phyloP scores from a whole-genome alignment of 92 coral and sea anemone genomes.

The Bergia puertoricense region DNA sequence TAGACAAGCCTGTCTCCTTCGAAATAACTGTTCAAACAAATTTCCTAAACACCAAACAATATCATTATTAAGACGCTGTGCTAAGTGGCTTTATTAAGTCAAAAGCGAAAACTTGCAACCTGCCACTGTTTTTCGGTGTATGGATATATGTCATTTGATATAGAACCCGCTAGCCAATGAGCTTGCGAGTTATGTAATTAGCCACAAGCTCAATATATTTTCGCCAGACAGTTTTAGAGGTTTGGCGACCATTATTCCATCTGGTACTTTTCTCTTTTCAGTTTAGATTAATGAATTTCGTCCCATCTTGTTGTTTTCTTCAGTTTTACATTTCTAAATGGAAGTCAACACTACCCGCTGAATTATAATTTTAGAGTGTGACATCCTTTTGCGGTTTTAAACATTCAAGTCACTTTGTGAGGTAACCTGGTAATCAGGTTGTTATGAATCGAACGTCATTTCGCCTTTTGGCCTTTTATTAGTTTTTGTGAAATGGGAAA shows the following conservation, averaged over 20 bases:
- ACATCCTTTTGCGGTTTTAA: background rate
- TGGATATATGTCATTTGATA: background rate
- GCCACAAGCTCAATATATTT: conserved; percentile 2
- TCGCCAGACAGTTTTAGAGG: background rate
- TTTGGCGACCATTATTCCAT: conserved; percentile 9
- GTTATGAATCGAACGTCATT: too few species aligned
- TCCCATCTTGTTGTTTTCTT: background rate
- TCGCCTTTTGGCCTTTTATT: too few species aligned
- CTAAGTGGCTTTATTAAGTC: conserved; percentile 22
- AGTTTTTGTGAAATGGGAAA: too few species aligned
- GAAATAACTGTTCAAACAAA: background rate
- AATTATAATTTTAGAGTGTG: background rate
- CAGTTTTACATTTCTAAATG: background rate
- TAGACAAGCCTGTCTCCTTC: background rate
- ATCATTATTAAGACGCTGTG: background rate
- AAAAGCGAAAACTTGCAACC: background rate
- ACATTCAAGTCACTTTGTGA: background rate
- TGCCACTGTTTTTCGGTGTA: background rate
- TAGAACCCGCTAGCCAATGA: conserved; percentile 15
- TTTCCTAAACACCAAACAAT: background rate
- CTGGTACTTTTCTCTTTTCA: background rate
- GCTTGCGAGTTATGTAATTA: background rate
- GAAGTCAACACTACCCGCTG: background rate
- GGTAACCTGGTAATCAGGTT: background rate
- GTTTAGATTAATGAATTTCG: background rate